Evolutionary conservation across 30 jellyfish, hydroid and myxozoan species (phyloP), one percentile per base, ranked within the genome.

Genomic region (Morbakka virulenta): DNA sequence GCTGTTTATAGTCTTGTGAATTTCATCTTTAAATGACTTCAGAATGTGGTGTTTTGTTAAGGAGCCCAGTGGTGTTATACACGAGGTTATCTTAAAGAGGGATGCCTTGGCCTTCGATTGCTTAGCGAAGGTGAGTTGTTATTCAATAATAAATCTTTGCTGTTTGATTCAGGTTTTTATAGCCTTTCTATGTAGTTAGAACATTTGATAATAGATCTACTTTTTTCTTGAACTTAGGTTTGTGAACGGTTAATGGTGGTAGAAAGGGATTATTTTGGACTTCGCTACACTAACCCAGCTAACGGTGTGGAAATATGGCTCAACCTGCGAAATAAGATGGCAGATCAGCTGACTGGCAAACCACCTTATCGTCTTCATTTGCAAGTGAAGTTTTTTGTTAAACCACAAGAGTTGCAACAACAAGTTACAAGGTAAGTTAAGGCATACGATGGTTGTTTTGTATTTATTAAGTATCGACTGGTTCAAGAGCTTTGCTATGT

Each of bases 191-290:
- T 63, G 63, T n/a, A 63, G n/a, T n/a, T n/a, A n/a, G n/a, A 23
- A 2, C 22, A 30, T 2, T 20, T 68, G 2, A 26, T 47, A 25
- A 35, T 26, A 69, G 27, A 35, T 21, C 24, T 49, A 6, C 69
- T 1, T 69, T 32, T 2, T 32, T 4, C 23, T 36, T 35, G 12
- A 17, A 20, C 28, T 12, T 22, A 85, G 95, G 83, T 85, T 25
- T 85, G 95, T 71, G 22, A 48, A 64, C 89, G 96, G 50, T 83
- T 92, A 1, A 79, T 57, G 50, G 65, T 92, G 25, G 77, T 87
- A 50, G 99, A 94, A 79, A 83, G 79, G 35, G 97, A 94, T 72
- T 94, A 87, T 81, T 94, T 94, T 88, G 99, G 99, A 2, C 88
- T 94, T 30, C 88, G 96, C 11, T 83, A 71, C 76, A 85, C 70